Conservation (phyloP, 2,888 invertebrate species). For the Sinelater perroti region DNA sequence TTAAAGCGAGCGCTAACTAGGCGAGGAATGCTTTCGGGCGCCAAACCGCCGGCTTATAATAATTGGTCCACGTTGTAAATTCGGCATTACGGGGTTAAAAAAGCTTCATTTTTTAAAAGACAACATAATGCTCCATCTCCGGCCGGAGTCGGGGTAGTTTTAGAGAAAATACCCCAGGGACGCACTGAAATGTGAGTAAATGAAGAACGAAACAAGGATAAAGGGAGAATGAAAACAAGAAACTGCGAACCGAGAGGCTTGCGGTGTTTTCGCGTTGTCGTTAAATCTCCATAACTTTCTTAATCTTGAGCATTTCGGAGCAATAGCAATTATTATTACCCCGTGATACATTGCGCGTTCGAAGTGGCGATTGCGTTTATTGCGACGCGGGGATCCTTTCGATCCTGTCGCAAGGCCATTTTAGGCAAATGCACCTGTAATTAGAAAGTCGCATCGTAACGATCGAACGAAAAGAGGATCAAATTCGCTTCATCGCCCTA, state of each 20-base stretch:
- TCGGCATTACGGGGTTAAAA: slow-evolving; percentile 32
- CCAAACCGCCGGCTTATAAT: slow-evolving; percentile 25
- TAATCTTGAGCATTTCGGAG: slow-evolving; percentile 46
- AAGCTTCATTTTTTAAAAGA: slow-evolving; percentile 30
- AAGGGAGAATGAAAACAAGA: slow-evolving; percentile 47
- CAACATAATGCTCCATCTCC: slow-evolving; percentile 31
- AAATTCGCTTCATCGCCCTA: neutral
- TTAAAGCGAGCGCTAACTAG: slow-evolving; percentile 9
- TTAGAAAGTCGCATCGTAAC: no score
- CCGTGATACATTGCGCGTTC: slow-evolving; percentile 44
- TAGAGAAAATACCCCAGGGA: slow-evolving; percentile 34
- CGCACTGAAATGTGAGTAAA: slow-evolving; percentile 46
- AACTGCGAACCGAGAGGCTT: slow-evolving; percentile 42
- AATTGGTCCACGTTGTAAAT: slow-evolving; percentile 31
- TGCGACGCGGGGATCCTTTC: slow-evolving; percentile 36
- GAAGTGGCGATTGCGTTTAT: slow-evolving; percentile 40
- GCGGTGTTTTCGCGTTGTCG: slow-evolving; percentile 44
- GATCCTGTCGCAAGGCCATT: no score
- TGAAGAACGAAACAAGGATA: slow-evolving; percentile 45
- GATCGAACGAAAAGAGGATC: no score
- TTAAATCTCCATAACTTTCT: slow-evolving; percentile 50
- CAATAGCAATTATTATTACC: slow-evolving; percentile 46
- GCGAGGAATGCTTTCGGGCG: slow-evolving; percentile 15
- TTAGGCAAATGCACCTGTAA: no score
- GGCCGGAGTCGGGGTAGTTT: slow-evolving; percentile 31